phyloP scores from a whole-genome alignment of 2,797 vertebrate species.

The Psittacula derbiana region DNA sequence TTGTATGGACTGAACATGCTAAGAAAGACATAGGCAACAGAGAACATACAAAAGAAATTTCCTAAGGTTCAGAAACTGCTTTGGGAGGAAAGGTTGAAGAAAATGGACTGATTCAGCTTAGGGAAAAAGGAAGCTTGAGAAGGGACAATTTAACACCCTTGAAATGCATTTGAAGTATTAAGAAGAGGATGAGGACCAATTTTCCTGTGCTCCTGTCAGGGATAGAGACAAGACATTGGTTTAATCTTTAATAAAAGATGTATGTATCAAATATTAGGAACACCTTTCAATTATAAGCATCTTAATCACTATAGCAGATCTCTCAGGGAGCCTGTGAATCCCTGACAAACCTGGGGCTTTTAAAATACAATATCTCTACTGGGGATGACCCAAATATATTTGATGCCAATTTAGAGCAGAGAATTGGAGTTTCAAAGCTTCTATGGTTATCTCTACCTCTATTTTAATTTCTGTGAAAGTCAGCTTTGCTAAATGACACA shows the following conservation, averaged over 20 bases:
- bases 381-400: neutral
- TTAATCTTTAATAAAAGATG: neutral
- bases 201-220: neutral
- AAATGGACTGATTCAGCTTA: neutral
- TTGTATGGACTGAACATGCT: neutral
- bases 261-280: neutral
- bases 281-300: neutral
- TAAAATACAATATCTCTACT: neutral
- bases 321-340: neutral
- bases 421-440: neutral
- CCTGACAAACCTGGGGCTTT: neutral
- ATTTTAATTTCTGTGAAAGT: neutral
- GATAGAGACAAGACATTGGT: neutral
- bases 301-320: neutral
- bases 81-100: neutral
- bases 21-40: neutral
- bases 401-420: neutral
- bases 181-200: neutral
- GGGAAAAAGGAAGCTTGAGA: neutral
- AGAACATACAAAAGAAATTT: neutral
- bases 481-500: neutral
- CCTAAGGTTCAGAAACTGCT: neutral
- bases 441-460: neutral
- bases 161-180: neutral
- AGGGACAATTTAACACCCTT: neutral